Evolutionary conservation across 2,888 invertebrate genomes (phyloP).

Genomic region (Drosophila colorata): DNA sequence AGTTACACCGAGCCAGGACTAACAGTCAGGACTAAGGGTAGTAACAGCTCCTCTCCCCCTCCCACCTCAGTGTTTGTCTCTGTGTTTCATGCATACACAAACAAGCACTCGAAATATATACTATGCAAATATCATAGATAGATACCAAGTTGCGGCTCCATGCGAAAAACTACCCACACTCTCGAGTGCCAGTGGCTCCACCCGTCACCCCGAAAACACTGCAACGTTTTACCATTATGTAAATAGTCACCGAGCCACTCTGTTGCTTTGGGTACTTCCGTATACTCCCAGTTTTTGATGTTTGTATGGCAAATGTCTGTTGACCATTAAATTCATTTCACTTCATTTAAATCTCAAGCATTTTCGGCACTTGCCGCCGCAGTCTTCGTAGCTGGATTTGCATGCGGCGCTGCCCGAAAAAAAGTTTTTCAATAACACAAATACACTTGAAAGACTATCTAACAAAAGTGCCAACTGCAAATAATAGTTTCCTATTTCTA

Average conservation of each 20-base stretch:
- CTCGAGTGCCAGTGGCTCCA: slow-evolving; percentile 16
- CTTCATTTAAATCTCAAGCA: slow-evolving; percentile 81
- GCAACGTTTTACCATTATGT: slow-evolving; percentile 59
- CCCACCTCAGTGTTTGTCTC: slow-evolving; percentile 13
- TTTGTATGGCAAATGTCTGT: slow-evolving; percentile 72
- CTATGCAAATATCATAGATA: slow-evolving; percentile 78
- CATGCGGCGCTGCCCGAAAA: slow-evolving; percentile 47
- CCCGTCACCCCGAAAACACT: neutral
- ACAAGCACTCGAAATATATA: slow-evolving; percentile 80
- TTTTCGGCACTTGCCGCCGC: slow-evolving; percentile 44
- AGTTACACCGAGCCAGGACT: slow-evolving; percentile 71
- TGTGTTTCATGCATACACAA: slow-evolving; percentile 73
- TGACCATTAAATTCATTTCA: slow-evolving; percentile 82
- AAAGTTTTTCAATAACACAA: slow-evolving; percentile 77
- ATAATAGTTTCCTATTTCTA: slow-evolving; percentile 67
- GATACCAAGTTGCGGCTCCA: slow-evolving; percentile 51
- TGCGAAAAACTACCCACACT: slow-evolving; percentile 43
- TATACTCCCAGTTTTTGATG: slow-evolving; percentile 49
- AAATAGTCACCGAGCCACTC: slow-evolving; percentile 41
- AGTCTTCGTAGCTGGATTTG: slow-evolving; percentile 38
- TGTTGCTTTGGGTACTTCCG: slow-evolving; percentile 12
- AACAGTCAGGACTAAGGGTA: slow-evolving; percentile 37
- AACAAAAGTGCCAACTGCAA: slow-evolving; percentile 72
- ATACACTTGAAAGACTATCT: slow-evolving; percentile 59
- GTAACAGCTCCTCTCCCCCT: neutral